Evolutionary conservation across 2,888 invertebrate genomes (phyloP).

Genomic region (Leptinotarsa rubiginosa): DNA sequence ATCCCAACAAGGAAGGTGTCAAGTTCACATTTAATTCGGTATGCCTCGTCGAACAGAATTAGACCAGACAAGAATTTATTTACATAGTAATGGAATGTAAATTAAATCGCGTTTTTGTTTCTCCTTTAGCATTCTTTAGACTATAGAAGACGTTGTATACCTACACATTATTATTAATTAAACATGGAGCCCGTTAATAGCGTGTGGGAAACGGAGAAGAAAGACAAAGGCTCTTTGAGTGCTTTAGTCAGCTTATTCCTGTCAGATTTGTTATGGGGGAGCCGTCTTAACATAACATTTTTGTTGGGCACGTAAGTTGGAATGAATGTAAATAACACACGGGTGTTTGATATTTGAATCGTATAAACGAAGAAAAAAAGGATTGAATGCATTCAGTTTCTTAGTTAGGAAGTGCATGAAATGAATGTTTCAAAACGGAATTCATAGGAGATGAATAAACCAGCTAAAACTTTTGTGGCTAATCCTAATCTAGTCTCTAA

Average conservation of each 20-base stretch:
- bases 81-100: slow-evolving; percentile 45
- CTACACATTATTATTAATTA: slow-evolving; percentile 41
- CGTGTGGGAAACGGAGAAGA: slow-evolving; percentile 31
- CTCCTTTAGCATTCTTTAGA: slow-evolving; percentile 37
- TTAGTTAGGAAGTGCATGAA: too few relatives aligned
- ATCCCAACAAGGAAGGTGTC: slow-evolving; percentile 32
- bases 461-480: too few relatives aligned
- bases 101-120: slow-evolving; percentile 40
- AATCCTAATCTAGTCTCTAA: too few relatives aligned
- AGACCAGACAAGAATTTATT: slow-evolving; percentile 43
- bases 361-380: background rate
- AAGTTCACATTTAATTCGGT: slow-evolving; percentile 30
- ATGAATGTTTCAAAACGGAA: too few relatives aligned
- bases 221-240: slow-evolving; percentile 28
- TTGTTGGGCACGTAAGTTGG: slow-evolving; percentile 1
- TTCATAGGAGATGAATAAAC: too few relatives aligned
- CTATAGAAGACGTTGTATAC: slow-evolving; percentile 35
- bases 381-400: too few relatives aligned
- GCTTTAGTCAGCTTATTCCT: slow-evolving; percentile 20
- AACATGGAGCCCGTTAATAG: slow-evolving; percentile 38
- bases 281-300: slow-evolving; percentile 3
- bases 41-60: slow-evolving; percentile 35
- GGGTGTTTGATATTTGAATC: background rate
- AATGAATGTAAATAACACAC: background rate
- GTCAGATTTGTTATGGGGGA: slow-evolving; percentile 25